Percentiles rank a stretch among this genome's conserved stretches.
These are phyloP conservation scores for Champsocephalus gunnari DNA, from an alignment of 2,797 vertebrate species.

Conservation along the genomic window DNA sequence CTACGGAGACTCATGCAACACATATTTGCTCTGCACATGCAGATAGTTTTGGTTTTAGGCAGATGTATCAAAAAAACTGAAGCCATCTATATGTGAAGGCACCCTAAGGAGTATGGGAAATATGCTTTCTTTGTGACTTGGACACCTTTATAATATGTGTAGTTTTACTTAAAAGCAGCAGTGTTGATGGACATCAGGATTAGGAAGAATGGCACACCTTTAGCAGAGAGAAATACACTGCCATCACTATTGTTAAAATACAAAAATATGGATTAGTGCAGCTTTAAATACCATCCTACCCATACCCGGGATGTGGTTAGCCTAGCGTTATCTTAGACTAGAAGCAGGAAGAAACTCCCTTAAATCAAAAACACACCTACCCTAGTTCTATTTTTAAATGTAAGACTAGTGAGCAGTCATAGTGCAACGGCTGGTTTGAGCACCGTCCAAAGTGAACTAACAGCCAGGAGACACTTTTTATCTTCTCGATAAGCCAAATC, in stretches of 20 bases:
- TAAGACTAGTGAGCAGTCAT: neutral
- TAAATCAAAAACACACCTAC: neutral
- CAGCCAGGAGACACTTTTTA: constrained; percentile 6
- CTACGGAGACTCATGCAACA: constrained; percentile 22
- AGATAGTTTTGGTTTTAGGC: constrained; percentile 13
- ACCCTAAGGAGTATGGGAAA: neutral
- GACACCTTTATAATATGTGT: constrained; percentile 9
- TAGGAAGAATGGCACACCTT: constrained; percentile 10
- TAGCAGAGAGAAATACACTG: neutral
- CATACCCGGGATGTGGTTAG: neutral
- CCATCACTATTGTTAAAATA: neutral
- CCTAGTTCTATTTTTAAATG: constrained; percentile 1
- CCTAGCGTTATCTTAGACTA: neutral
- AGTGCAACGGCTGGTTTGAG: constrained; percentile 23
- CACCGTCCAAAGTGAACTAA: constrained; percentile 23
- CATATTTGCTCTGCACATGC: neutral
- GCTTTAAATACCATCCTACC: neutral
- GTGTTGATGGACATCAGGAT: neutral
- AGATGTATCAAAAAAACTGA: constrained; percentile 23
- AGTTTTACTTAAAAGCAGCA: constrained; percentile 8
- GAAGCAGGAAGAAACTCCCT: neutral
- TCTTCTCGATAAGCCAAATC: neutral
- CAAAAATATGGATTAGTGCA: neutral
- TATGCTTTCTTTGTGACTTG: constrained; percentile 3
- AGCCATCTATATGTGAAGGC: constrained; percentile 11